A percentile compares a stretch with the other conserved stretches of the same genome.
Conservation (phyloP, 2,888 invertebrate genomes). For the Helobdella robusta region DNA sequence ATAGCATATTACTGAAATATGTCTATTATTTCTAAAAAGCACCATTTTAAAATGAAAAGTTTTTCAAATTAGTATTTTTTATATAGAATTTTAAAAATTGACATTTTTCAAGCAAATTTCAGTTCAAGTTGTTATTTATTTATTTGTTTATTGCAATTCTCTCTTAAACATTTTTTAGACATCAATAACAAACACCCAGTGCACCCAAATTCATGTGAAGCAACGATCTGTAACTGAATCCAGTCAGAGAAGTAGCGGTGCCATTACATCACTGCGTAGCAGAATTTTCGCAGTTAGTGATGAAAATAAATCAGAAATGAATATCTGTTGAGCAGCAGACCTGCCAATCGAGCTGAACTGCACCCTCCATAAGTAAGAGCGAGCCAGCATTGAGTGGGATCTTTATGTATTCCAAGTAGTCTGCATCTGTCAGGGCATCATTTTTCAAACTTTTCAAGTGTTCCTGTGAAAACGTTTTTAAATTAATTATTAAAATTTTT, state of each 20-base stretch:
- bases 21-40: not conserved
- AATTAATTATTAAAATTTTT: no score
- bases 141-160: no score
- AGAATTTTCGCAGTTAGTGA: no score
- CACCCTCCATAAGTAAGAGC: conserved; percentile 52
- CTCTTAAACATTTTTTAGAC: no score
- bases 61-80: not conserved
- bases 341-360: conserved; percentile 52
- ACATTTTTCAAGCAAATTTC: no score
- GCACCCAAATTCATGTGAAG: no score
- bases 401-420: conserved; percentile 40
- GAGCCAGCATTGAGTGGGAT: conserved; percentile 51
- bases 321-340: conserved; percentile 36
- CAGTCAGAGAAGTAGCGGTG: no score
- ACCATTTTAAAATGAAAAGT: not conserved
- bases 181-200: no score
- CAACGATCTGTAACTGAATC: no score
- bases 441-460: not conserved
- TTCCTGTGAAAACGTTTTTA: not conserved
- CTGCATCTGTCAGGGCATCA: conserved; percentile 38
- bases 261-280: no score
- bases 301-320: not conserved
- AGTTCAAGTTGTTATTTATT: no score
- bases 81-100: no score
- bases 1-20: not conserved